phyloP scores from a whole-genome alignment of 1,140 invertebrate genomes.

The Euglossa dilemma region DNA sequence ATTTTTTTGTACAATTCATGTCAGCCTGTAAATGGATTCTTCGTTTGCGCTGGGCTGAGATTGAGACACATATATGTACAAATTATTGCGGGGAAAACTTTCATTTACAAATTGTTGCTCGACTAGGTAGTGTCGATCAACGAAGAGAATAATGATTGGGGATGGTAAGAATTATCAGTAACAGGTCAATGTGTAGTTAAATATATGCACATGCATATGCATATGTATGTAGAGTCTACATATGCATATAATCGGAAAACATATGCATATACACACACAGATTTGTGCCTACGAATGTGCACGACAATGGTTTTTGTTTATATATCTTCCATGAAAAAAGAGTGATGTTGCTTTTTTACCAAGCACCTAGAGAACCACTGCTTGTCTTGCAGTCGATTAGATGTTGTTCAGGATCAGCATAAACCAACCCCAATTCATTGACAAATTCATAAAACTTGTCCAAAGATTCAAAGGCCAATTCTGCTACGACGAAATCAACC shows the following conservation, averaged over 20 bases:
- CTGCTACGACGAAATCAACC: constrained; percentile 91
- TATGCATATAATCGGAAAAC: constrained; percentile 61
- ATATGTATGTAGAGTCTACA: constrained; percentile 43
- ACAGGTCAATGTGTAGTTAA: constrained; percentile 34
- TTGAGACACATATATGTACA: constrained; percentile 50
- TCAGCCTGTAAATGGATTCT: constrained; percentile 29
- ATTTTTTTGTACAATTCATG: constrained; percentile 53
- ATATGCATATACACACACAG: constrained; percentile 64
- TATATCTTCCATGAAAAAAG: constrained; percentile 58
- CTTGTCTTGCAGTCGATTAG: constrained; percentile 94
- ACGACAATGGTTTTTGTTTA: constrained; percentile 38
- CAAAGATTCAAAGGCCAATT: constrained; percentile 92
- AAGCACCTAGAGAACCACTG: constrained; percentile 84
- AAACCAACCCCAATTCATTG: constrained; percentile 90
- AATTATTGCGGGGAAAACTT: constrained; percentile 33
- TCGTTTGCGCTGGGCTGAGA: constrained; percentile 27
- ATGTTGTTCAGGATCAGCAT: constrained; percentile 87
- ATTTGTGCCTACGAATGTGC: constrained; percentile 29
- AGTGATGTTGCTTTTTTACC: constrained; percentile 71
- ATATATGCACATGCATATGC: constrained; percentile 67
- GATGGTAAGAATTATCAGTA: constrained; percentile 51
- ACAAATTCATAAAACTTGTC: constrained; percentile 94
- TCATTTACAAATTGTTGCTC: constrained; percentile 43
- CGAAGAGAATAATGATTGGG: constrained; percentile 53
- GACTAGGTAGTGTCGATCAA: constrained; percentile 29